These are phyloP conservation scores for Calameuta filiformis DNA, from an alignment of 2,888 invertebrate genomes.

Conservation along the genomic window DNA sequence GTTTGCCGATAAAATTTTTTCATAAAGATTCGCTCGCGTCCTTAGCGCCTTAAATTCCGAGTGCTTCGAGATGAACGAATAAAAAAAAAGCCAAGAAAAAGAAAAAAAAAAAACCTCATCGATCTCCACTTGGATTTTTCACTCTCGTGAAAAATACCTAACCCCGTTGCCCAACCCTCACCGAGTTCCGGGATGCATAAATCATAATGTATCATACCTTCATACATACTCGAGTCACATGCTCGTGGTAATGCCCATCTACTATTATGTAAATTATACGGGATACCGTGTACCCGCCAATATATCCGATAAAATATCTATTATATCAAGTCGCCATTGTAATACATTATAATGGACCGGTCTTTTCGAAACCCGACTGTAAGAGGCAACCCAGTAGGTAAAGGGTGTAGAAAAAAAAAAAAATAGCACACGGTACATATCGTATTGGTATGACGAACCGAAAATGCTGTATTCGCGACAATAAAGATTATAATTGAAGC, in stretches of 20 bases:
- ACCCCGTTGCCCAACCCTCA: neutral
- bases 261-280: constrained; percentile 50
- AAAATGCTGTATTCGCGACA: neutral
- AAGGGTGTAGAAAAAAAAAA: constrained; percentile 23
- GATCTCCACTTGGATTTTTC: neutral
- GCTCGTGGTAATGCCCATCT: constrained; percentile 26
- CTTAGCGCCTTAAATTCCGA: neutral
- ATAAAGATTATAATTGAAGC: neutral
- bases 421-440: neutral
- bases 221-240: constrained; percentile 31
- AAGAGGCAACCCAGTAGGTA: constrained; percentile 9
- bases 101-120: neutral
- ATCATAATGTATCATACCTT: constrained; percentile 17
- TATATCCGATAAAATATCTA: constrained; percentile 50
- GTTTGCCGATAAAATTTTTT: neutral
- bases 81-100: neutral
- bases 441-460: neutral
- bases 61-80: neutral
- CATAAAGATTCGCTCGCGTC: neutral
- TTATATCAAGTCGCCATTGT: constrained; percentile 43
- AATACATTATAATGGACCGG: constrained; percentile 20
- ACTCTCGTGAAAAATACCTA: neutral
- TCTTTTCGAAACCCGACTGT: constrained; percentile 23
- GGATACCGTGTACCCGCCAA: constrained; percentile 21
- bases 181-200: neutral